Evolutionary conservation across 2,113 vertebrate species (phyloP).

Genomic region (Corythornis madagascariensis): DNA sequence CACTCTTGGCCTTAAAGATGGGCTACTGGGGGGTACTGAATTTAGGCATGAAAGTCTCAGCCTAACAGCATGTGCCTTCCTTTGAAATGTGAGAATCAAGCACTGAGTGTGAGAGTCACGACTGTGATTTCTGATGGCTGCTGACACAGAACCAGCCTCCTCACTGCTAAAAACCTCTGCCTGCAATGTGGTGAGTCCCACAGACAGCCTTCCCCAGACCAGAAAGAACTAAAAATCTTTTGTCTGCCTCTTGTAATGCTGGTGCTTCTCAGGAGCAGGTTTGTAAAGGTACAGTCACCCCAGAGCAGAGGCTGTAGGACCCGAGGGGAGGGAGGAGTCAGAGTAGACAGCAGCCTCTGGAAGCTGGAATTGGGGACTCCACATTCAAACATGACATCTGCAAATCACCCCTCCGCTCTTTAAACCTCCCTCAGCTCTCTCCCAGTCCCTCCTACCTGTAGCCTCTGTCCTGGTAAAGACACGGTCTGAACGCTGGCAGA

Average conservation of each 20-base stretch:
- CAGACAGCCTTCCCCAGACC: not conserved
- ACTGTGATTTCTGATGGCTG: not conserved
- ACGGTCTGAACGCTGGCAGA: conserved; percentile 38
- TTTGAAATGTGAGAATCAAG: not conserved
- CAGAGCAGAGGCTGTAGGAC: not conserved
- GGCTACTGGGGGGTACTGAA: not conserved
- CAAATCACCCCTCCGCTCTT: not conserved
- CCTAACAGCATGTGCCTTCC: not conserved
- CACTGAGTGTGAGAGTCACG: not conserved
- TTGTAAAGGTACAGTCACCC: not conserved
- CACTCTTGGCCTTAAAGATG: not conserved
- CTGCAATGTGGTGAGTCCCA: not conserved
- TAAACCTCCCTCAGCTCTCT: conserved; percentile 1
- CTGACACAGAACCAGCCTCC: not conserved
- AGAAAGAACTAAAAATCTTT: not conserved
- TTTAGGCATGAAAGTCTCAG: not conserved
- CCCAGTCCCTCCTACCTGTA: conserved; percentile 53
- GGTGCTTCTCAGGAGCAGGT: not conserved
- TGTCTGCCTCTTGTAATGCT: not conserved
- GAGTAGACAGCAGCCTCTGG: not conserved
- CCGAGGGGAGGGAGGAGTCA: not conserved
- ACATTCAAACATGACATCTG: not conserved
- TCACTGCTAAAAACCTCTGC: not conserved
- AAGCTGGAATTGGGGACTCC: not conserved
- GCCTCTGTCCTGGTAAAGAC: conserved; percentile 40